These are phyloP conservation scores for Alexandromys fortis DNA, from an alignment of 2,113 vertebrate genomes.

Conservation along the genomic window DNA sequence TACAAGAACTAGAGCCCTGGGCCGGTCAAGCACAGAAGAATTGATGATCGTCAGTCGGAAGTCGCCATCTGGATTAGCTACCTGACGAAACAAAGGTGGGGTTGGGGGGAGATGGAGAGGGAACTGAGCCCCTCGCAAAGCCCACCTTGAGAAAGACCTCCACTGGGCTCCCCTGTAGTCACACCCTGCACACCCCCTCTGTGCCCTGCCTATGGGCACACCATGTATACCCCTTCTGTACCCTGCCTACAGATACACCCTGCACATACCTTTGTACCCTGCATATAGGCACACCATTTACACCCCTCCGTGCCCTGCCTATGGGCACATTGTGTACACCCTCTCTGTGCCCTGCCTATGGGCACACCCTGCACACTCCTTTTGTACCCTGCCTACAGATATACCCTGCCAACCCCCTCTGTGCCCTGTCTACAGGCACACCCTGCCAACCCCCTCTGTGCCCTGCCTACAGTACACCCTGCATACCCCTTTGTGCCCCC, in stretches of 20 bases:
- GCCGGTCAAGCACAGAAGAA: slow-evolving; percentile 93
- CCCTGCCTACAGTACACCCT: background rate
- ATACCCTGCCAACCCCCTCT: too few relatives aligned
- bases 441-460: background rate
- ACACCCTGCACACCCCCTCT: background rate
- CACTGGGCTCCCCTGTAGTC: background rate
- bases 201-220: too few relatives aligned
- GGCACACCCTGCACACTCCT: background rate
- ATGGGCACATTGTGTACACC: too few relatives aligned
- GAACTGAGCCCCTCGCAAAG: background rate
- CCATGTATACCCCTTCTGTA: too few relatives aligned
- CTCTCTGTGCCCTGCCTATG: too few relatives aligned
- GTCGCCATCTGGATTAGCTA: slow-evolving; percentile 95
- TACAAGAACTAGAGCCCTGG: slow-evolving; percentile 92
- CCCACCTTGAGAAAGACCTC: background rate
- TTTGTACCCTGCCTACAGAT: background rate
- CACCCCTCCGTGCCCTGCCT: background rate
- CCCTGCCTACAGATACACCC: too few relatives aligned
- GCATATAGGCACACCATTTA: background rate
- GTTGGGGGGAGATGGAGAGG: background rate
- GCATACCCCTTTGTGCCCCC: accelerated
- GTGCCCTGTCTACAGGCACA: background rate
- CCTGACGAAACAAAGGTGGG: slow-evolving; percentile 83
- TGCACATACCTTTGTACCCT: background rate
- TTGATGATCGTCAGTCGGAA: slow-evolving; percentile 93